Percentiles rank a stretch among this genome's conserved stretches.
Conservation (phyloP, 2,113 vertebrate species). For the Alectura lathami region DNA sequence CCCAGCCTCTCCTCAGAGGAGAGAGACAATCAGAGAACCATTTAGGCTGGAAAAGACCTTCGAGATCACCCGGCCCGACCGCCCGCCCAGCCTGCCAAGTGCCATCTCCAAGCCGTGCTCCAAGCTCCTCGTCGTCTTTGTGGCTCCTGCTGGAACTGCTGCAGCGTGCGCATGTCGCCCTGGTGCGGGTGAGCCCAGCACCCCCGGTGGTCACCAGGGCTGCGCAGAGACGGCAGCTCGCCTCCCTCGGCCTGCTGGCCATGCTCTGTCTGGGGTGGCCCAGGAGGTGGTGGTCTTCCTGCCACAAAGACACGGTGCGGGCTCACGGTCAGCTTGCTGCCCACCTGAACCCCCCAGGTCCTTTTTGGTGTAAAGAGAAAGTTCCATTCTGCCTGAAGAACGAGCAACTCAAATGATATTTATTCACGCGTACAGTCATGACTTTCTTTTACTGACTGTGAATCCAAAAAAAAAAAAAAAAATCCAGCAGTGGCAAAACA, state of each 20-base stretch:
- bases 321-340: neutral
- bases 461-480: neutral
- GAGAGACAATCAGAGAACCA: neutral
- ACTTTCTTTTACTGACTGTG: neutral
- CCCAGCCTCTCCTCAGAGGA: neutral
- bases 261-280: neutral
- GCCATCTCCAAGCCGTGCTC: neutral
- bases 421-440: constrained; percentile 1
- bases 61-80: neutral
- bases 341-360: neutral
- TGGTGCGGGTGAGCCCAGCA: neutral
- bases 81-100: neutral
- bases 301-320: neutral
- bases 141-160: neutral
- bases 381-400: neutral
- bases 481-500: neutral
- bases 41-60: neutral
- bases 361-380: neutral
- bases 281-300: neutral
- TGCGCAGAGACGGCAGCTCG: neutral
- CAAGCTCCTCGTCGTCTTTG: neutral
- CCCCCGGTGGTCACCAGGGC: neutral
- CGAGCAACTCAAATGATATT: neutral
- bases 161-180: accelerated
- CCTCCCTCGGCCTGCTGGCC: neutral